Evolutionary conservation across 2,113 vertebrate species (phyloP).

Genomic region (Butorides virescens): DNA sequence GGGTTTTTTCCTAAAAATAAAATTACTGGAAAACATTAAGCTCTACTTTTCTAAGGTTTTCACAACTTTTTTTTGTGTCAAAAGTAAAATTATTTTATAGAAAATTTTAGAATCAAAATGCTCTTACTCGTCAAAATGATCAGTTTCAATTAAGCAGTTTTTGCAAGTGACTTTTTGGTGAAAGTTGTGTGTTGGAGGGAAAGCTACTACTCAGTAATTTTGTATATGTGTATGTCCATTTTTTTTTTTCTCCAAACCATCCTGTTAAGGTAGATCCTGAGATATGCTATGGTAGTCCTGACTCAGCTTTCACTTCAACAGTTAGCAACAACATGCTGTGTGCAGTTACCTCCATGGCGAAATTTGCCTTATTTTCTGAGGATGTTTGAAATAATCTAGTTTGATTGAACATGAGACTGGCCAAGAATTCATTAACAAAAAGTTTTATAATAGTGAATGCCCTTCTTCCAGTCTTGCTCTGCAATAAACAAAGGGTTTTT

Average conservation of each 20-base stretch:
- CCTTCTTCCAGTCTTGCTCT: not conserved
- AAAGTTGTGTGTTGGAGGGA: not conserved
- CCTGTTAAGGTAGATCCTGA: not conserved
- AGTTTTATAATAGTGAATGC: not conserved
- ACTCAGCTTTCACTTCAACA: accelerated
- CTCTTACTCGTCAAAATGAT: not conserved
- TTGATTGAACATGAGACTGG: not conserved
- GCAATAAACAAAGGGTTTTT: not conserved
- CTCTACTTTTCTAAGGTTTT: not conserved
- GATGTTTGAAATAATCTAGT: not conserved
- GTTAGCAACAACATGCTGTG: not conserved
- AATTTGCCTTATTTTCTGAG: not conserved
- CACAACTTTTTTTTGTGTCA: not conserved
- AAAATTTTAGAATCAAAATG: not conserved
- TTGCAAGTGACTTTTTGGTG: not conserved
- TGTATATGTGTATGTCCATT: accelerated
- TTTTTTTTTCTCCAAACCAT: not conserved
- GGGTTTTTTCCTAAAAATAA: accelerated
- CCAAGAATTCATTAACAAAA: not conserved
- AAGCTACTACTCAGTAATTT: not conserved
- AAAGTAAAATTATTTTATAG: not conserved
- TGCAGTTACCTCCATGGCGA: not conserved
- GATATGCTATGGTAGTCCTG: not conserved
- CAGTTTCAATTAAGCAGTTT: not conserved
- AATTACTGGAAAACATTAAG: not conserved